Conservation (phyloP, 2,888 invertebrate genomes). For the Tachina fera region DNA sequence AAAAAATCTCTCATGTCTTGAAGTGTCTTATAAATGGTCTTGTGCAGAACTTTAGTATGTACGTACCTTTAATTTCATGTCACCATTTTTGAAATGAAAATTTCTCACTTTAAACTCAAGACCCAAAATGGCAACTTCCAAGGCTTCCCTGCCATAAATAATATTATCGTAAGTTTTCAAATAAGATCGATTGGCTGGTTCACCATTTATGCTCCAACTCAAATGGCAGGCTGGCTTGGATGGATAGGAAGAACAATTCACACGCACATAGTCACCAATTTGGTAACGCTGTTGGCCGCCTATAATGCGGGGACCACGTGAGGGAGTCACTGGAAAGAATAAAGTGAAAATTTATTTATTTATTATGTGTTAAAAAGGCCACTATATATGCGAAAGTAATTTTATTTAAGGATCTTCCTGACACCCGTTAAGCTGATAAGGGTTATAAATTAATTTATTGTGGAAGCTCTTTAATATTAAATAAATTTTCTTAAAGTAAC, state of each 20-base stretch:
- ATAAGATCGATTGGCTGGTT: constrained; percentile 86
- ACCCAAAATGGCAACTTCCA: constrained; percentile 90
- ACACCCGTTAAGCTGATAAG: no score
- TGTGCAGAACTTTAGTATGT: no score
- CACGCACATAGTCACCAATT: constrained; percentile 90
- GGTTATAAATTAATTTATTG: no score
- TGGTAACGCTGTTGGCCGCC: constrained; percentile 92
- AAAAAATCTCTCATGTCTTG: no score
- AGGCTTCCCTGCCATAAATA: constrained; percentile 85
- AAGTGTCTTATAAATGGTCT: no score
- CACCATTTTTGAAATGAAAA: constrained; percentile 91
- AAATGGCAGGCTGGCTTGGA: constrained; percentile 92
- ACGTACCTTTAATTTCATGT: constrained; percentile 90
- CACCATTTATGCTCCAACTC: constrained; percentile 94
- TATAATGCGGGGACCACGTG: constrained; percentile 90
- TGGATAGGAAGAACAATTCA: constrained; percentile 93
- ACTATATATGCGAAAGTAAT: no score
- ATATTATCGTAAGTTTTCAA: constrained; percentile 84
- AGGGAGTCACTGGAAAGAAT: constrained; percentile 87
- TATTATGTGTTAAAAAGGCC: neutral
- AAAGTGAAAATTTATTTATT: neutral
- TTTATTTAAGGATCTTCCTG: no score
- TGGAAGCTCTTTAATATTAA: no score
- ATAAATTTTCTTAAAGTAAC: neutral
- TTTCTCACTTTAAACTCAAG: constrained; percentile 91